These are phyloP conservation scores for Calameuta idolon DNA, from an alignment of 2,888 invertebrate genomes.

Conservation along the genomic window DNA sequence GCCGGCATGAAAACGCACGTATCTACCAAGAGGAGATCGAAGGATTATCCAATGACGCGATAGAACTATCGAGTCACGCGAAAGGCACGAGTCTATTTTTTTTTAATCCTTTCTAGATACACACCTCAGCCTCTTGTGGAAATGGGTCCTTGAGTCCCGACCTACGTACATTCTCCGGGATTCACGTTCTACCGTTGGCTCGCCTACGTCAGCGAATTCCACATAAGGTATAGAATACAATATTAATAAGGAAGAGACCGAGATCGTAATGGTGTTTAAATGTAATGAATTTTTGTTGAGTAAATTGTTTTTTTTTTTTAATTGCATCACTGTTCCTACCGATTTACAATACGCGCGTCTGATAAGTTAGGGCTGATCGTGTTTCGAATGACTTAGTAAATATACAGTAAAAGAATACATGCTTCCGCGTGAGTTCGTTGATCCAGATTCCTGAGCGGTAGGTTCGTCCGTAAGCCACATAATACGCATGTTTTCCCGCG, in stretches of 20 bases:
- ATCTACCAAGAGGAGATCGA: not conserved
- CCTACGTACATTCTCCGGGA: slow-evolving; percentile 15
- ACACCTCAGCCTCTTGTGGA: not conserved
- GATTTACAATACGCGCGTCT: not conserved
- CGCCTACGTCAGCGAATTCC: slow-evolving; percentile 1
- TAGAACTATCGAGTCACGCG: slow-evolving; percentile 1
- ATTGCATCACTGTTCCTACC: not conserved
- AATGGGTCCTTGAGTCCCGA: slow-evolving; percentile 14
- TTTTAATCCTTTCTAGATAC: not conserved
- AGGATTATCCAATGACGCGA: not conserved
- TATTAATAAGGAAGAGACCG: not conserved
- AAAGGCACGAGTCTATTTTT: slow-evolving; percentile 4
- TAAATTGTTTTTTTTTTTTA: not conserved
- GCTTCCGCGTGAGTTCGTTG: slow-evolving; percentile 24
- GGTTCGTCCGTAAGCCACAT: slow-evolving; percentile 13
- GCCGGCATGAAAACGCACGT: not conserved
- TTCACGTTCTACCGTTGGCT: slow-evolving; percentile 1
- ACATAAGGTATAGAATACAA: not conserved
- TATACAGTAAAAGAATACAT: not conserved
- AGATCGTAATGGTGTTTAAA: not conserved
- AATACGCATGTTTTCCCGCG: slow-evolving; percentile 11
- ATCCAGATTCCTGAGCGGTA: slow-evolving; percentile 20
- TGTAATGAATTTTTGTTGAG: not conserved
- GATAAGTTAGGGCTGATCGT: not conserved
- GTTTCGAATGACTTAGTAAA: not conserved